Evolutionary conservation across 2,113 vertebrate species (phyloP).

Genomic region (Turnix velox): DNA sequence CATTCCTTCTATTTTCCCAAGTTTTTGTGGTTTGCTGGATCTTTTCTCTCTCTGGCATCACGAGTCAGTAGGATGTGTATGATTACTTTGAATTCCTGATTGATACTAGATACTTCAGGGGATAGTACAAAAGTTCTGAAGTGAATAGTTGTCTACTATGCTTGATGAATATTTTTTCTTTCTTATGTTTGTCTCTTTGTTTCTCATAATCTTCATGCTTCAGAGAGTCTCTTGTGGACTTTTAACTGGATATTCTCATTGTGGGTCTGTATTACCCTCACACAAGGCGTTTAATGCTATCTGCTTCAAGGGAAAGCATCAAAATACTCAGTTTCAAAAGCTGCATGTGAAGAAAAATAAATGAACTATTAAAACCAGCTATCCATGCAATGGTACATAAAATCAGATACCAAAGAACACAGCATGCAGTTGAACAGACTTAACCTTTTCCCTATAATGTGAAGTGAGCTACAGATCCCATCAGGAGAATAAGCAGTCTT

Average conservation of each 20-base stretch:
- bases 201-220: background rate
- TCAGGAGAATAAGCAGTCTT: background rate
- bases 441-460: background rate
- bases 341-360: constrained; percentile 26
- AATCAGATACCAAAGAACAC: background rate
- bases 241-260: constrained; percentile 12
- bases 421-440: constrained; percentile 5
- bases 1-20: background rate
- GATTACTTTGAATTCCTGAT: background rate
- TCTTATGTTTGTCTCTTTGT: background rate
- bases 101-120: background rate
- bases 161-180: background rate
- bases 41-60: background rate
- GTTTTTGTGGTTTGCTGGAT: background rate
- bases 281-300: background rate
- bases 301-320: background rate
- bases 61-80: background rate
- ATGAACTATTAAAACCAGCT: constrained; percentile 5
- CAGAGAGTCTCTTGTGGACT: background rate
- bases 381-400: background rate
- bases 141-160: background rate
- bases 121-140: background rate
- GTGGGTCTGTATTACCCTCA: background rate
- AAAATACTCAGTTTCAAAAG: constrained; percentile 9
- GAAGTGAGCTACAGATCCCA: background rate